Base-by-base conservation (phyloP, 2,888 invertebrate species). In the Artemia sinica region DNA sequence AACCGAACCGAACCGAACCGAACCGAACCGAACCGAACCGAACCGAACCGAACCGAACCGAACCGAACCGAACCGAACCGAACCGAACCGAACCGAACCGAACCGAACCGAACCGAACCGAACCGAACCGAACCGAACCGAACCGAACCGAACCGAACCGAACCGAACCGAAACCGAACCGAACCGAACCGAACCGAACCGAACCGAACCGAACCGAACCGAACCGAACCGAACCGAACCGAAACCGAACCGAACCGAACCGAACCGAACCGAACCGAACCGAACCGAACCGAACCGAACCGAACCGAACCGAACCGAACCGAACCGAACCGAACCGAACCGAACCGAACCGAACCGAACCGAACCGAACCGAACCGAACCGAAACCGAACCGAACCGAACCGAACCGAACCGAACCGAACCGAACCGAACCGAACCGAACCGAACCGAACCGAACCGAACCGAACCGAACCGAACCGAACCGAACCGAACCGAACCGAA, bases 401-500 rank as follows among this genome's bases (percentile, higher is more conserved):
- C 69, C 14, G 69, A 63, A 69, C 69, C 11, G 66, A 67, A 69
- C 70, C 49, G 65, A 49, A 65, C 70, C 49, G 69, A 69, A 65
- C 70, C 50, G 41, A 66, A 65, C 69, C 51, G 51, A 66, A 50
- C 13, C 49, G 51, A 52, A 1, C 1, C 14, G 28, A 70, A 66
- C 66, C 50, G 66, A 50, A 66, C 70, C n/a, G n/a, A n/a, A n/a
- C n/a, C n/a, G n/a, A n/a, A n/a, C n/a, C n/a, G 70, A 70, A 70
- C 70, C 70, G 65, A 70, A 58, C 70, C 65, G 65, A 70, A 66
- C 69, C 66, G 67, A 70, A 51, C 70, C 70, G 70, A 70, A 58
- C 70, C 69, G 65, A 70, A 70, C 69, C 70, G 70, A 70, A 70
- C 69, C 69, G 11, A 69, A 70, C 70, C 70, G 65, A 69, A 58